A percentile compares a stretch with the other conserved stretches of the same genome.
These are phyloP conservation scores for Pelecanus crispus DNA, from an alignment of 2,113 vertebrate genomes.

Conservation along the genomic window DNA sequence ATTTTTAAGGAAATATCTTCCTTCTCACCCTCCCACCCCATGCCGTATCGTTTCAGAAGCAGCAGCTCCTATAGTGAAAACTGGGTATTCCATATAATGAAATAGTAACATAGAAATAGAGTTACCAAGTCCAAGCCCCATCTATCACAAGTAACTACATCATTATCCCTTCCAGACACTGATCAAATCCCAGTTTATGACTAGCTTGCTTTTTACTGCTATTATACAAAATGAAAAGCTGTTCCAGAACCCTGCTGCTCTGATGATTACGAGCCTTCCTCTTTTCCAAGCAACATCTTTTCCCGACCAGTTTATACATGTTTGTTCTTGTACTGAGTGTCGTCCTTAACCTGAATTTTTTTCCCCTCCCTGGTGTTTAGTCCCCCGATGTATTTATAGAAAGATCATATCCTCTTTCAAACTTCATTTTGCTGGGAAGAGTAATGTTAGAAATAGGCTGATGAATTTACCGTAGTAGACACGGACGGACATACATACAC, in stretches of 20 bases:
- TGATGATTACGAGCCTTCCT: background rate
- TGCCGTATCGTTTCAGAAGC: background rate
- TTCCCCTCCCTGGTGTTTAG: conserved; percentile 24
- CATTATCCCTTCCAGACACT: conserved; percentile 4
- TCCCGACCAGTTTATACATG: background rate
- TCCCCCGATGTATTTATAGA: conserved; percentile 50
- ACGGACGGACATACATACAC: background rate
- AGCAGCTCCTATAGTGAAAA: background rate
- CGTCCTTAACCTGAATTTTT: conserved; percentile 27
- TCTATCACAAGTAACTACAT: background rate
- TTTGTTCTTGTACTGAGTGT: background rate
- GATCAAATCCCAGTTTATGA: conserved; percentile 16
- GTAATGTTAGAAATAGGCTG: conserved; percentile 44
- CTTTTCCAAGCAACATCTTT: background rate
- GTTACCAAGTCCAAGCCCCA: background rate
- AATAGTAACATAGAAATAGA: background rate
- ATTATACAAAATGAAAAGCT: background rate
- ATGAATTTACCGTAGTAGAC: background rate
- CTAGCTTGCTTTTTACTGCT: conserved; percentile 18
- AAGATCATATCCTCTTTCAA: conserved; percentile 45
- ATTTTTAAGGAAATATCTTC: background rate
- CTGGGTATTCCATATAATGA: background rate
- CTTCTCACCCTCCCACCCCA: background rate
- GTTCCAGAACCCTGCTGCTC: background rate
- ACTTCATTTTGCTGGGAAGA: conserved; percentile 51